Evolutionary conservation across 2,113 vertebrate species (phyloP).

Genomic region (Anhinga anhinga): DNA sequence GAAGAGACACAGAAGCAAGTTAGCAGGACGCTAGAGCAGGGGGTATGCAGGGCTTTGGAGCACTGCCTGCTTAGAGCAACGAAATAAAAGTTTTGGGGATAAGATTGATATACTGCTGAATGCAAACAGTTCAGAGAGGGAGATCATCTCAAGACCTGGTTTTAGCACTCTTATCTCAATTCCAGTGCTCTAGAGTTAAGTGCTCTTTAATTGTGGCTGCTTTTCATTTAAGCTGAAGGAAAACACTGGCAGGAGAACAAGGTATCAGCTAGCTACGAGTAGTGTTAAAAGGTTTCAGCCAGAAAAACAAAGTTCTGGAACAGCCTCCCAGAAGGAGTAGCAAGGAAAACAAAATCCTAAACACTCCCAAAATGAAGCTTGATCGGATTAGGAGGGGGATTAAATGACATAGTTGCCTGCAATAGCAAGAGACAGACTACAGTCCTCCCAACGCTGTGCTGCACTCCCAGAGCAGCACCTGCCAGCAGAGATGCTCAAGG

Average conservation of each 20-base stretch:
- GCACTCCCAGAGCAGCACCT: not conserved
- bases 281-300: not conserved
- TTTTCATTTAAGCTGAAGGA: conserved; percentile 33
- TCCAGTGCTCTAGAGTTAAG: conserved; percentile 13
- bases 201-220: conserved; percentile 27
- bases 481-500: conserved; percentile 19
- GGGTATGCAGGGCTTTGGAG: not conserved
- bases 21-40: not conserved
- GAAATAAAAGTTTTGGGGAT: not conserved
- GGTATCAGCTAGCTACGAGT: conserved; percentile 20
- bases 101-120: not conserved
- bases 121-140: not conserved
- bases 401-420: conserved; percentile 35
- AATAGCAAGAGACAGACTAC: not conserved
- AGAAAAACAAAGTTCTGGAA: conserved; percentile 55
- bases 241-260: conserved; percentile 60
- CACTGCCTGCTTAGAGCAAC: not conserved
- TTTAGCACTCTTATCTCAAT: not conserved
- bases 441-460: not conserved
- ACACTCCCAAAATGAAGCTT: conserved; percentile 6
- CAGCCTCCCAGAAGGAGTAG: conserved; percentile 41
- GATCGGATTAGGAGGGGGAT: conserved; percentile 34
- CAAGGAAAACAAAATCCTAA: conserved; percentile 49
- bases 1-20: conserved; percentile 67
- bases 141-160: not conserved